These are phyloP conservation scores for Pseudopleuronectes americanus DNA, from an alignment of 2,797 vertebrate genomes.

Conservation along the genomic window DNA sequence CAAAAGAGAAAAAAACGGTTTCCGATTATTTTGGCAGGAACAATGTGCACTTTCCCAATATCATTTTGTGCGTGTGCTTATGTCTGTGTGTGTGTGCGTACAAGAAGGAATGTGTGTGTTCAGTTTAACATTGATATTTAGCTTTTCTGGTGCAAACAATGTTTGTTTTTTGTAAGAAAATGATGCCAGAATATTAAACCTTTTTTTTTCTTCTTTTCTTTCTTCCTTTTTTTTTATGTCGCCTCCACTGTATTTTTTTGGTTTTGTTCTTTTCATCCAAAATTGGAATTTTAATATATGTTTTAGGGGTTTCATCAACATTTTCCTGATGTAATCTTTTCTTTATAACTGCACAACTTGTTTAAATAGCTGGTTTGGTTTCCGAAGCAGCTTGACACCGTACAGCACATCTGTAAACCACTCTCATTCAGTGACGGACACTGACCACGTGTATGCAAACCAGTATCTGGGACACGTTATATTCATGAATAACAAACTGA, in stretches of 20 bases:
- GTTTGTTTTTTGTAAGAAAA: constrained; percentile 68
- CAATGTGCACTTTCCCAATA: constrained; percentile 81
- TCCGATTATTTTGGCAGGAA: constrained; percentile 67
- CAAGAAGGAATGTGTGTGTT: constrained; percentile 18
- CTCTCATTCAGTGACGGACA: constrained; percentile 52
- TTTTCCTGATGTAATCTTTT: constrained; percentile 60
- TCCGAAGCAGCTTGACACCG: constrained; percentile 48
- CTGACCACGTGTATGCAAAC: constrained; percentile 51
- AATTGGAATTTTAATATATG: constrained; percentile 74
- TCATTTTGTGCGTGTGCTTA: constrained; percentile 48
- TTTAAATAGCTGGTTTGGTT: constrained; percentile 61
- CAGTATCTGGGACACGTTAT: constrained; percentile 58
- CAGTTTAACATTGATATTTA: constrained; percentile 61
- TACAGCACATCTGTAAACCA: constrained; percentile 47
- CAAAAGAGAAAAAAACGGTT: constrained; percentile 60
- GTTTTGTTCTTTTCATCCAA: constrained; percentile 63
- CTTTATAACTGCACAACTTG: constrained; percentile 65
- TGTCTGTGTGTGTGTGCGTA: constrained; percentile 17
- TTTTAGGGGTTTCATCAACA: constrained; percentile 61
- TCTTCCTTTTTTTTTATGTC: constrained; percentile 64
- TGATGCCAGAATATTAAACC: constrained; percentile 61
- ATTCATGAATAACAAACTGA: constrained; percentile 59
- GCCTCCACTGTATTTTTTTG: constrained; percentile 79
- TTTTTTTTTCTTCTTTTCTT: constrained; percentile 26
- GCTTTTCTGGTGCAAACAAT: constrained; percentile 70